phyloP scores from a whole-genome alignment of 2,797 vertebrate genomes.

The Dendrocincla tyrannina region DNA sequence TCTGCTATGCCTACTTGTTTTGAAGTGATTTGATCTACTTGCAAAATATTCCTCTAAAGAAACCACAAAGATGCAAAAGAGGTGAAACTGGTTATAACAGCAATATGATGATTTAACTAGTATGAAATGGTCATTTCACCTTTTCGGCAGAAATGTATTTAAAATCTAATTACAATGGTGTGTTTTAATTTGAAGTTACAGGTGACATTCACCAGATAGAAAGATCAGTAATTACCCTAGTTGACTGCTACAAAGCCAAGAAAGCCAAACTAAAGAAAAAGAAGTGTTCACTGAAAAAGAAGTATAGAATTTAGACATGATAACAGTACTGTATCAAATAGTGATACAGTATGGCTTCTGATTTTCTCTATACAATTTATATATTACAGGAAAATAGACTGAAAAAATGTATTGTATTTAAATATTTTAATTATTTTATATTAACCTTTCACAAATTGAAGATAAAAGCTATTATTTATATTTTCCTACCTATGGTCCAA shows the following conservation, averaged over 20 bases:
- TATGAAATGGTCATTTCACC: not conserved
- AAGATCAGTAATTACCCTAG: not conserved
- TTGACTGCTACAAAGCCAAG: not conserved
- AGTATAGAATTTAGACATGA: not conserved
- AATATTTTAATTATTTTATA: not conserved
- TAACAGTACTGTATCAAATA: not conserved
- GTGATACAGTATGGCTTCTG: not conserved
- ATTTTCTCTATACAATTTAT: not conserved
- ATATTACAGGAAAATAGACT: not conserved
- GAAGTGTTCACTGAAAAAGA: not conserved
- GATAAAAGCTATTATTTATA: not conserved
- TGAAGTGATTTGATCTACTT: not conserved
- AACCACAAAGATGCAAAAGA: not conserved
- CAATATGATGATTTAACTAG: not conserved
- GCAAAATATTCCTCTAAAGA: not conserved
- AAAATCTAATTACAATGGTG: constrained; percentile 1
- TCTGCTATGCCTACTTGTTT: not conserved
- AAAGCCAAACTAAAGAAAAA: not conserved
- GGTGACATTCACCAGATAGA: not conserved
- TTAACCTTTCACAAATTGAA: not conserved
- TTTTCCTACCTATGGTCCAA: not conserved
- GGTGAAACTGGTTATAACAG: constrained; percentile 11
- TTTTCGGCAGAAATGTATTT: constrained; percentile 6
- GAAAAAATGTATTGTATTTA: not conserved
- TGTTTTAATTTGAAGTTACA: constrained; percentile 5